Conservation (phyloP, 2,113 vertebrate species). For the Meles meles region DNA sequence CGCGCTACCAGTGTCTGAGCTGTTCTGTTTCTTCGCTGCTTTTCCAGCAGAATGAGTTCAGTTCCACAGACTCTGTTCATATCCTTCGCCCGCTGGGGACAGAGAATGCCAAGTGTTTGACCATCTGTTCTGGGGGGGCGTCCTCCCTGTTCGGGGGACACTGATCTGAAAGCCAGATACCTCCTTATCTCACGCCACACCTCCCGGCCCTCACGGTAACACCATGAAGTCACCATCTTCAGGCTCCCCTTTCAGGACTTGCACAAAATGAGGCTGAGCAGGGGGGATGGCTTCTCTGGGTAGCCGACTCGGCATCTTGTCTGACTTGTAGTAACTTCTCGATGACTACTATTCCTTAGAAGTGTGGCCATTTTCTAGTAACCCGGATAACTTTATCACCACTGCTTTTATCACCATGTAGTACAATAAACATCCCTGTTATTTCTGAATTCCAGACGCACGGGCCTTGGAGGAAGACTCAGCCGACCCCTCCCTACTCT, state of each 20-base stretch:
- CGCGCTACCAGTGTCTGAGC: too few species aligned
- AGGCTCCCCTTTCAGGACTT: neutral
- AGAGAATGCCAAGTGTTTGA: neutral
- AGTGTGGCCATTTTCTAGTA: neutral
- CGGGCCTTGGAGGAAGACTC: fast-evolving
- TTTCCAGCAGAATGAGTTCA: neutral
- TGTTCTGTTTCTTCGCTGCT: neutral
- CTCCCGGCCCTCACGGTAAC: neutral
- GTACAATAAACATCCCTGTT: neutral
- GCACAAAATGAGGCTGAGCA: neutral
- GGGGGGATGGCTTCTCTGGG: neutral
- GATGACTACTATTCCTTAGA: too few species aligned
- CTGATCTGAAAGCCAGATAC: neutral
- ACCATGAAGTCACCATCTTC: neutral
- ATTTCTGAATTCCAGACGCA: neutral
- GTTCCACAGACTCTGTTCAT: neutral
- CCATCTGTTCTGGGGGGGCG: neutral
- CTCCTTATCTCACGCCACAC: neutral
- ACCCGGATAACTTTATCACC: neutral
- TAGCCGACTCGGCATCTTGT: too few species aligned
- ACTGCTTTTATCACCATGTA: neutral
- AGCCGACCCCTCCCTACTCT: neutral
- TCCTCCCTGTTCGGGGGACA: neutral
- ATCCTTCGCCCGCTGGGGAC: neutral
- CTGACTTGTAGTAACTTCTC: neutral